A percentile compares a stretch with the other conserved stretches of the same genome.
phyloP scores from a whole-genome alignment of 2,113 vertebrate species.

The Mus spicilegus region DNA sequence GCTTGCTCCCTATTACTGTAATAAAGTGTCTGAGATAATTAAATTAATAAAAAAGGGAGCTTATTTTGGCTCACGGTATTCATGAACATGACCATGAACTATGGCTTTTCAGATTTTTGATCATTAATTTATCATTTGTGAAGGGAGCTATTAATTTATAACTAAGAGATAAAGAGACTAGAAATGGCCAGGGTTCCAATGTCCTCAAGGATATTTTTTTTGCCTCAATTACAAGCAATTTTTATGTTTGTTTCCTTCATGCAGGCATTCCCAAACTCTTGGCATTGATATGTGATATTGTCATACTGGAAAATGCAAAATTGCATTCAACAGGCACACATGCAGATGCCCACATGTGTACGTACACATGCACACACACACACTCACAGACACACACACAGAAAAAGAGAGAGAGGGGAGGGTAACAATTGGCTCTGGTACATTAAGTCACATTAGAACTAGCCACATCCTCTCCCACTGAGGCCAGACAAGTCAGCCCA shows the following conservation, averaged over 20 bases:
- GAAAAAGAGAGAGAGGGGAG: no score
- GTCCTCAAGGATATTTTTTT: neutral
- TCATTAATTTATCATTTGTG: neutral
- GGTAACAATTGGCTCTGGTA: no score
- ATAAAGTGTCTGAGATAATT: neutral
- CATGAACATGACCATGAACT: neutral
- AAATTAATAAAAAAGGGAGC: neutral
- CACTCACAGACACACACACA: neutral
- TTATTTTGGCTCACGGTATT: neutral
- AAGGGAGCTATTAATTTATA: neutral
- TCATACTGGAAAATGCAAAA: neutral
- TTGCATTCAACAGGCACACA: neutral
- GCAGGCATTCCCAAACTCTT: neutral
- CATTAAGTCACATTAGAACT: no score
- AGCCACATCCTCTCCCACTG: no score
- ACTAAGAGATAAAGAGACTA: neutral
- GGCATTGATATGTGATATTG: neutral
- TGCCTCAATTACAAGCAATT: neutral
- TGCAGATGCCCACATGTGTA: no score
- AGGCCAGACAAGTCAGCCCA: no score
- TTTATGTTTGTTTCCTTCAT: neutral
- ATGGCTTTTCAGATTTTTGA: neutral
- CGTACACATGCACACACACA: no score
- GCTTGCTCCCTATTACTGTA: neutral
- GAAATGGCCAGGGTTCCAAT: neutral